Percentiles rank a stretch among this genome's conserved stretches.
phyloP scores from a whole-genome alignment of 2,888 invertebrate genomes.

The Dryobotodes eremita region DNA sequence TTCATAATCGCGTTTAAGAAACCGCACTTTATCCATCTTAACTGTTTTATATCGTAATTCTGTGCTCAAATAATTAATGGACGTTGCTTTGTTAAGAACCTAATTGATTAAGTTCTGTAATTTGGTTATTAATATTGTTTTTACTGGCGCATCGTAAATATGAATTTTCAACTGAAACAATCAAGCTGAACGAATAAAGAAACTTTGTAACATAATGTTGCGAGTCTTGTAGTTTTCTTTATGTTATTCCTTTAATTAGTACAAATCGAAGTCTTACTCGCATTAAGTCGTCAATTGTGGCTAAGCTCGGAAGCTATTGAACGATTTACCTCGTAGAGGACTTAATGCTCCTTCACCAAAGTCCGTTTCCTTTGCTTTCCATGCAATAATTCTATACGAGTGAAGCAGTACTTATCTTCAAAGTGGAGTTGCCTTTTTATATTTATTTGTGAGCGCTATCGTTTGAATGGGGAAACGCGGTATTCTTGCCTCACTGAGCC shows the following conservation, averaged over 20 bases:
- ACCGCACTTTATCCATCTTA: conserved; percentile 73
- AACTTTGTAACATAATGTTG: background rate
- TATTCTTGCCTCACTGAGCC: conserved; percentile 55
- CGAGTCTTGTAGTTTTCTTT: background rate
- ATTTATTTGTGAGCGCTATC: conserved; percentile 59
- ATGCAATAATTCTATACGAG: conserved; percentile 51
- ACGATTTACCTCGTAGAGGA: conserved; percentile 1
- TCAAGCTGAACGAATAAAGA: conserved; percentile 6
- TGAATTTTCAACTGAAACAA: conserved; percentile 29
- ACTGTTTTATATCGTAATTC: conserved; percentile 75
- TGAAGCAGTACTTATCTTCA: conserved; percentile 56
- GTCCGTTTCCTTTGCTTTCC: conserved; percentile 37
- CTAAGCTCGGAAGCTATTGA: conserved; percentile 29
- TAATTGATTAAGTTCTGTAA: conserved; percentile 71
- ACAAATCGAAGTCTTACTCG: conserved; percentile 8
- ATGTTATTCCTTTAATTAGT: conserved; percentile 6
- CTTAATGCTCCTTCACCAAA: conserved; percentile 21
- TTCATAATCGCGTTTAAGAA: conserved; percentile 81
- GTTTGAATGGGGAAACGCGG: conserved; percentile 44
- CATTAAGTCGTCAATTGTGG: conserved; percentile 8
- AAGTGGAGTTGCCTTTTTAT: conserved; percentile 54
- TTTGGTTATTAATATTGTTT: conserved; percentile 65
- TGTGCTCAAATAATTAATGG: conserved; percentile 67
- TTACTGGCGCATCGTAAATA: conserved; percentile 52
- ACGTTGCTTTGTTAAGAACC: conserved; percentile 62